Evolutionary conservation across 2,113 vertebrate species (phyloP), one percentile per base, ranked within the genome.

Genomic region (Chunga burmeisteri): DNA sequence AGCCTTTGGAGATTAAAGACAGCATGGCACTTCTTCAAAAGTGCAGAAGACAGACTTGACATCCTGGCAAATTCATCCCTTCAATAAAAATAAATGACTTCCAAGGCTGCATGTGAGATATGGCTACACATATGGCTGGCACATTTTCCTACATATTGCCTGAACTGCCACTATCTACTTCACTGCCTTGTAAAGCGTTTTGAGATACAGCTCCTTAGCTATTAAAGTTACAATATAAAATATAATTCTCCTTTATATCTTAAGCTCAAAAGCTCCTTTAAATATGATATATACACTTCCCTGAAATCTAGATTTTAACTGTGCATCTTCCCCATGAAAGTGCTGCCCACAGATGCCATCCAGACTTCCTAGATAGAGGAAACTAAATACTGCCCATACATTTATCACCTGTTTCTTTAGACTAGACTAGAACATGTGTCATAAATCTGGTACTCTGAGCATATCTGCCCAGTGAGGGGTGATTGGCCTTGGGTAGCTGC

Each of bases 51-150:
- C 87, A 96, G 90, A 26, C 94, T 81, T 91, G 92, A 96, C 92
- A 92, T 86, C 58, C 93, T 96, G 92, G 96, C 96, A 91, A 93
- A 85, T 85, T 19, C 96, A 90, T 70, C 70, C 71, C 74, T 91
- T 85, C 90, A 79, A 70, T 92, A 86, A 91, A 94, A 95, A 90
- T 90, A 85, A 82, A 20, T 16, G 7, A 78, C 77, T 95, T 93
- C 92, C 94, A 83, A 94, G 88, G 81, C 94, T 88, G 80, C 42
- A 11, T 81, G 83, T 84, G 86, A 96, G 92, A 96, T 94, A 93
- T 67, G 86, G 88, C 65, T 47, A 67, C 88, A 40, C 95, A 94
- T 96, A 95, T 88, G 96, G 81, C 88, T 93, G 92, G 86, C 94
- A 92, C 77, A 1, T 91, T 88, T 81, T 78, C 90, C 92, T 59